Evolutionary conservation across 2,888 invertebrate genomes (phyloP).

Genomic region (Platycheirus rosarum): DNA sequence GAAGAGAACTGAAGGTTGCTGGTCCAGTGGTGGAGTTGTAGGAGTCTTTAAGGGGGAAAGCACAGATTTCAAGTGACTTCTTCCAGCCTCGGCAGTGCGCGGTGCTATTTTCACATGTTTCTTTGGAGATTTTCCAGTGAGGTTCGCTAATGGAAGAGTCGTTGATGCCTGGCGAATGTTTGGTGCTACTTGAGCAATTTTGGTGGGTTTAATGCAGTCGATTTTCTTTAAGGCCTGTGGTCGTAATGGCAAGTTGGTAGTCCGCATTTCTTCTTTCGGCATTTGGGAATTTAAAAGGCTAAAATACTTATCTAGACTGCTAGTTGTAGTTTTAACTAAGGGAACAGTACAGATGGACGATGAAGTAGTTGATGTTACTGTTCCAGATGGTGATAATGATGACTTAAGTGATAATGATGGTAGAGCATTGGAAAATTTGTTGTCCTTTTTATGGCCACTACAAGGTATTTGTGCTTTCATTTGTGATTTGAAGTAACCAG

Average conservation of each 20-base stretch:
- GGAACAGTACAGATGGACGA: constrained; percentile 66
- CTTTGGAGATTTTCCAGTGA: constrained; percentile 81
- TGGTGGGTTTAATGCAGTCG: constrained; percentile 82
- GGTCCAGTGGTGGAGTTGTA: constrained; percentile 67
- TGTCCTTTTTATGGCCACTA: constrained; percentile 83
- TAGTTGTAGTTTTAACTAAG: constrained; percentile 78
- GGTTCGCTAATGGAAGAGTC: constrained; percentile 56
- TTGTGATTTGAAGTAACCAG: constrained; percentile 92
- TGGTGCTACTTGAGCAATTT: constrained; percentile 82
- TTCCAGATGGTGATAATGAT: constrained; percentile 73
- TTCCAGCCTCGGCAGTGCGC: constrained; percentile 81
- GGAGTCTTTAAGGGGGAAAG: constrained; percentile 53
- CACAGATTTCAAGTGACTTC: constrained; percentile 77
- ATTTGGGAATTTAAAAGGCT: constrained; percentile 80
- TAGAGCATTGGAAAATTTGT: constrained; percentile 72
- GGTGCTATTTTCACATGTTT: constrained; percentile 83
- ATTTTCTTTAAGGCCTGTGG: constrained; percentile 82
- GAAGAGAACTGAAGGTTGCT: constrained; percentile 85
- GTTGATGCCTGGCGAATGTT: constrained; percentile 81
- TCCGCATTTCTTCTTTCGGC: constrained; percentile 76
- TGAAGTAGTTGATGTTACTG: constrained; percentile 76
- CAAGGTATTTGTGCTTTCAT: constrained; percentile 87
- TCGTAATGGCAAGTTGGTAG: constrained; percentile 36
- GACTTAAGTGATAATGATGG: constrained; percentile 50
- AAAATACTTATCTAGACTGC: constrained; percentile 82